Evolutionary conservation across 1,140 invertebrate genomes (phyloP), one percentile per base, ranked within the genome.

Genomic region (Gerris buenoi): DNA sequence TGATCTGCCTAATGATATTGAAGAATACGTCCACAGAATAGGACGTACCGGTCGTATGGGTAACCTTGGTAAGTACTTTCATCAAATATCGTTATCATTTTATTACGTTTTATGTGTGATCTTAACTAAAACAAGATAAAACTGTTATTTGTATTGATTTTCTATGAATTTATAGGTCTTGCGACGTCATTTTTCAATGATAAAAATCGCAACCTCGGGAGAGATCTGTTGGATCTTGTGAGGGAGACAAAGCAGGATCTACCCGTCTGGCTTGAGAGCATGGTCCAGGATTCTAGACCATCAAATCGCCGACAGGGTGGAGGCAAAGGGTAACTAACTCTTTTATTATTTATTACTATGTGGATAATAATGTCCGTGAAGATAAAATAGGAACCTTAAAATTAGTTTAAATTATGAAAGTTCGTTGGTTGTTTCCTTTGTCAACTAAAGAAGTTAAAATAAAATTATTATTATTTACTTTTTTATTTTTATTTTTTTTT

Each of bases 111-210:
- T n/a, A n/a, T n/a, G n/a, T n/a, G n/a, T n/a, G n/a, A n/a, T n/a
- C n/a, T n/a, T n/a, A n/a, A n/a, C n/a, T n/a, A n/a, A n/a, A n/a
- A n/a, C n/a, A n/a, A n/a, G n/a, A n/a, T n/a, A n/a, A n/a, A n/a
- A n/a, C n/a, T n/a, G n/a, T n/a, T n/a, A n/a, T n/a, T n/a, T n/a
- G n/a, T n/a, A n/a, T 46, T 18, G 5, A 46, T 46, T 46, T 10
- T 10, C 18, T 46, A 46, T 46, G 5, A 18, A 15, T 68, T 72
- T 76, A 63, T 69, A 88, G 88, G 90, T 72, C 80, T 97, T 65
- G 96, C 97, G 61, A 99, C 95, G 25, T 98, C 95, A n/a, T 99
- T 99, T 80, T 98, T 99, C 82, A 99, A 99, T 79, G 89, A 94
- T 70, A 96, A 95, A 77, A 99, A 99, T 81, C 85, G 91, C 71